Evolutionary conservation across 2,888 invertebrate species (phyloP).

Genomic region (Dusona sp.): DNA sequence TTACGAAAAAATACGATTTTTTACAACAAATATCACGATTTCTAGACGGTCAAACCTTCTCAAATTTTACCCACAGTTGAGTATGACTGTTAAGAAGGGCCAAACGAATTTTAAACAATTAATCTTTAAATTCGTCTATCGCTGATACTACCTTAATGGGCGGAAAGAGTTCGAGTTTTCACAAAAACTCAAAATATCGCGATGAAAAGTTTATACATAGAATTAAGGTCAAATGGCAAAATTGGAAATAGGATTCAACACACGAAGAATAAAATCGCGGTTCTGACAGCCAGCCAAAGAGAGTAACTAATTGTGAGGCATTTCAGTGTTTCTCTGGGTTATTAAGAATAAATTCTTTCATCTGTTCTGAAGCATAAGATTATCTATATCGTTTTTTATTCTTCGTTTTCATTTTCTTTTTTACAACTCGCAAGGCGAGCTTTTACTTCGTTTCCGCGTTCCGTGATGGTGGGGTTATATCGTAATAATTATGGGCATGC

Average conservation of each 20-base stretch:
- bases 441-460: slow-evolving; percentile 70
- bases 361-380: slow-evolving; percentile 12
- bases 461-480: slow-evolving; percentile 72
- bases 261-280: not conserved
- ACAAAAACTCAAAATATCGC: not conserved
- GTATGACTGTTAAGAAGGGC: too few relatives aligned
- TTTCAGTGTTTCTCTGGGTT: slow-evolving; percentile 19
- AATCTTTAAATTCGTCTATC: too few relatives aligned
- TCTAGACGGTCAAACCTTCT: too few relatives aligned
- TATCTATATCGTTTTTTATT: slow-evolving; percentile 2
- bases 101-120: too few relatives aligned
- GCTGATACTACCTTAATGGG: too few relatives aligned
- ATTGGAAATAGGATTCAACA: not conserved
- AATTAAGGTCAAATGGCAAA: not conserved
- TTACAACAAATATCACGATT: too few relatives aligned
- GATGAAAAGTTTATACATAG: not conserved
- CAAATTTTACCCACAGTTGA: too few relatives aligned
- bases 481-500: slow-evolving; percentile 80
- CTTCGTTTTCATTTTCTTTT: not conserved
- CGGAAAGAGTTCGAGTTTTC: not conserved
- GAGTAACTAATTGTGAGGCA: slow-evolving; percentile 48
- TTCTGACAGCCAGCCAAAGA: slow-evolving; percentile 3
- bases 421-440: slow-evolving; percentile 41
- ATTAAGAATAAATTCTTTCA: slow-evolving; percentile 59
- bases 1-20: too few relatives aligned